Percentiles rank a stretch among this genome's conserved stretches.
These are phyloP conservation scores for Gymnothorax reevesii DNA, from an alignment of 2,797 vertebrate species.

Conservation along the genomic window DNA sequence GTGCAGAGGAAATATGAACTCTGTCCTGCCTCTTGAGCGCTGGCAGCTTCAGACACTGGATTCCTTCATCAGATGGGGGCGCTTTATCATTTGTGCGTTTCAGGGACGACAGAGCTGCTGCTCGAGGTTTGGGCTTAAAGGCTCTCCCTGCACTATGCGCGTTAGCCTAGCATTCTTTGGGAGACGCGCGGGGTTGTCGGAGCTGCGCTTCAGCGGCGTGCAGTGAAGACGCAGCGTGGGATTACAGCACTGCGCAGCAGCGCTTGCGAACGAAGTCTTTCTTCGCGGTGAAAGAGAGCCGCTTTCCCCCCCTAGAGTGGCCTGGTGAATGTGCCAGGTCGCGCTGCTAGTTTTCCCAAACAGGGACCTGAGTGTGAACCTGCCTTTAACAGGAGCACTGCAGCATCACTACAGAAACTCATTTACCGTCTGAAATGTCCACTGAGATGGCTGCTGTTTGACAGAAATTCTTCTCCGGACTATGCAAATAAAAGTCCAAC, in stretches of 20 bases:
- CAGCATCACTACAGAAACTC: not conserved
- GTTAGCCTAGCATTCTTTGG: conserved; percentile 45
- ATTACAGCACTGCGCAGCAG: conserved; percentile 21
- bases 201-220: conserved; percentile 35
- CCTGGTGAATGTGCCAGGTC: conserved; percentile 38
- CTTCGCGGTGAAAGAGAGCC: conserved; percentile 34
- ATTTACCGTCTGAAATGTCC: not conserved
- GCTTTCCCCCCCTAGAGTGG: conserved; percentile 22
- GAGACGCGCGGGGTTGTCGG: conserved; percentile 40
- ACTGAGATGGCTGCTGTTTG: not conserved
- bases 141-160: conserved; percentile 71
- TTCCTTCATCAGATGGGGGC: not conserved
- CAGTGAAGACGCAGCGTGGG: not conserved
- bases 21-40: not conserved
- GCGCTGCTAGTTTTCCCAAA: not conserved
- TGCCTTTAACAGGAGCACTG: conserved; percentile 24
- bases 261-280: conserved; percentile 37
- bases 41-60: not conserved
- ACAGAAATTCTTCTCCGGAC: conserved; percentile 1
- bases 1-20: conserved; percentile 18
- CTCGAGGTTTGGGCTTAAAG: conserved; percentile 68
- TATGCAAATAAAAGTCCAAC: not conserved
- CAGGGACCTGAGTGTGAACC: not conserved
- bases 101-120: conserved; percentile 66
- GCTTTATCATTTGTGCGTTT: conserved; percentile 65